These are phyloP conservation scores for Lutraria lutraria DNA, from an alignment of 2,888 invertebrate genomes.

Conservation along the genomic window DNA sequence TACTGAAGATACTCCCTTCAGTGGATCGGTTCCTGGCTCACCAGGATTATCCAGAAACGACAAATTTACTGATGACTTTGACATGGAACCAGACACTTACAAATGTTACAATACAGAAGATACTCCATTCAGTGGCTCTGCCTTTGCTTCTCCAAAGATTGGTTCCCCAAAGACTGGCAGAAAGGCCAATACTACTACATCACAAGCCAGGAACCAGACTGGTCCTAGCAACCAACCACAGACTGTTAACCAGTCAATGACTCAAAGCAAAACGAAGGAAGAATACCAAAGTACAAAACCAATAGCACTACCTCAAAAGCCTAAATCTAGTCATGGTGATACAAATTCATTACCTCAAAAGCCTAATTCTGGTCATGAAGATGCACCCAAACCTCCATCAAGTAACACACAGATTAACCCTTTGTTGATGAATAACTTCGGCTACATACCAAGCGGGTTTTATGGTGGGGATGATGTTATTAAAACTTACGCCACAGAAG, in stretches of 20 bases:
- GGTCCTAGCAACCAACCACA: constrained; percentile 22
- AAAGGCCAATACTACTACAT: constrained; percentile 15
- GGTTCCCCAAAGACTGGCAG: constrained; percentile 95
- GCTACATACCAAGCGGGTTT: constrained; percentile 40
- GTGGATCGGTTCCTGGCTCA: constrained; percentile 93
- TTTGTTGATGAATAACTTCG: constrained; percentile 35
- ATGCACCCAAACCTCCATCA: constrained; percentile 5
- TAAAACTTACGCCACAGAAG: constrained; percentile 93
- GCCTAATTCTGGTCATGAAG: background rate
- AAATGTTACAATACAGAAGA: constrained; percentile 94
- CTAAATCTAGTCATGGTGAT: constrained; percentile 10
- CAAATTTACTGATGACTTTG: constrained; percentile 56
- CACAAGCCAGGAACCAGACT: background rate
- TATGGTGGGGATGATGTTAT: constrained; percentile 88
- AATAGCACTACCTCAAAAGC: constrained; percentile 19
- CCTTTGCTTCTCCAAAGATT: constrained; percentile 91
- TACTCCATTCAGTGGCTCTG: constrained; percentile 95
- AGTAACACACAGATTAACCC: constrained; percentile 36
- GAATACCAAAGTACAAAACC: background rate
- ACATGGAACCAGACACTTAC: constrained; percentile 88
- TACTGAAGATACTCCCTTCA: constrained; percentile 96
- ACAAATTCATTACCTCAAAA: background rate
- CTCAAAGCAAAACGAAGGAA: background rate
- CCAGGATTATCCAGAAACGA: constrained; percentile 87
- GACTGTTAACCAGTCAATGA: background rate